Evolutionary conservation across 37 sponge, comb jelly and placozoan genomes (phyloP).

Genomic region (Cliona cf. orientalis): DNA sequence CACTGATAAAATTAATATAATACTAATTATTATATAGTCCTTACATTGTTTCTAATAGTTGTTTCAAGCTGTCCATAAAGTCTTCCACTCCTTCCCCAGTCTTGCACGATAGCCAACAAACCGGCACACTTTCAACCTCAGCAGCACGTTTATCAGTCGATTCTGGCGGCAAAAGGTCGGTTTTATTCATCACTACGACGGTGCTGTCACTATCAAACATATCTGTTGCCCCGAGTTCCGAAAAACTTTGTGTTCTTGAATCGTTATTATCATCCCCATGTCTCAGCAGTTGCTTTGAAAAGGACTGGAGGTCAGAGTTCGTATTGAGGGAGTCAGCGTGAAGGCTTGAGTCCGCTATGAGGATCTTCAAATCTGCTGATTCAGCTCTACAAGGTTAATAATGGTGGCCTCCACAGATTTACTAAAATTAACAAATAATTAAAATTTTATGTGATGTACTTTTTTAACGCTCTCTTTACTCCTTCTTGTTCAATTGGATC

Average conservation of each 20-base stretch:
- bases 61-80: slow-evolving; percentile 44
- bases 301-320: background rate
- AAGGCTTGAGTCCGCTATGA: slow-evolving; percentile 52
- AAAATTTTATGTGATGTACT: slow-evolving; percentile 11
- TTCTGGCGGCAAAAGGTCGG: slow-evolving; percentile 58
- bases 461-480: slow-evolving; percentile 66
- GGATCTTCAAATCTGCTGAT: slow-evolving; percentile 59
- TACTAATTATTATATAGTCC: slow-evolving; percentile 10
- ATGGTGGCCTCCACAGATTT: background rate
- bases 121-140: background rate
- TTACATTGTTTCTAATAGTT: slow-evolving; percentile 48
- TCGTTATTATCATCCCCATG: background rate
- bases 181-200: slow-evolving; percentile 73
- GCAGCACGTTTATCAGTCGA: too few relatives aligned
- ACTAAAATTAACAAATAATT: background rate
- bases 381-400: slow-evolving; percentile 35
- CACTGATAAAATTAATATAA: too few relatives aligned
- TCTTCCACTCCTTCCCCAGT: slow-evolving; percentile 60
- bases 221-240: background rate
- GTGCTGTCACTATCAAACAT: slow-evolving; percentile 24
- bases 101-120: slow-evolving; percentile 72
- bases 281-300: slow-evolving; percentile 4
- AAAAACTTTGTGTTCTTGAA: background rate
- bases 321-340: background rate
- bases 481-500: slow-evolving; percentile 89